Base-by-base conservation (phyloP, 2,888 invertebrate species). In the Thyatira batis region DNA sequence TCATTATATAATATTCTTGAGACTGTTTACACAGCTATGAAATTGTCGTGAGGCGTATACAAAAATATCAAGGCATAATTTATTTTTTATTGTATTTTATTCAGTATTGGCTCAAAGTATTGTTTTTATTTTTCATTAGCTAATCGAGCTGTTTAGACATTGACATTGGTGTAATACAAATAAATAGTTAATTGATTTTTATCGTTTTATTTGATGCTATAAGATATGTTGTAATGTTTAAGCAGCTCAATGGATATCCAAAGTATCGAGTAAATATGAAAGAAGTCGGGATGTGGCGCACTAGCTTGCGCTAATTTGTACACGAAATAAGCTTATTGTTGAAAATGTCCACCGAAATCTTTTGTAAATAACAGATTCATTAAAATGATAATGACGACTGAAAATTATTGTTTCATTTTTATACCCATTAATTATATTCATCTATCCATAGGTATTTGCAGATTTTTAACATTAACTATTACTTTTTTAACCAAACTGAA, bases 91-190 rank as follows among this genome's bases (percentile, higher is more conserved):
- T 71, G 66, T 78, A 67, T 69, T 69, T 72, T 67, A 67, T 80
- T 80, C 86, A 87, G 87, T 89, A 89, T 89, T 89, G 90, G 87
- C 86, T 85, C 80, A 81, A 85, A 89, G 85, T 89, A 89, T 88
- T 89, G 69, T 80, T 76, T n/a, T 70, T 66, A 64, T 67, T 67
- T 70, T 65, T 61, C 58, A 55, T 56, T 62, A 52, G 27, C 56
- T 57, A 51, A 58, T 51, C 45, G 61, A 65, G 60, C 60, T 71
- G 69, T 69, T 71, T 65, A 69, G 11, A 45, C 25, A 23, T 48
- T 17, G 17, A 8, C 6, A 33, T 33, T 30, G 30, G 30, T 30
- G n/a, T 33, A 39, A 17, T 17, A 17, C 17, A 39, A 39, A 39
- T 58, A 69, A 67, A 63, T 58, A 3, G 57, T 64, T 43, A 54